Evolutionary conservation across 1,140 invertebrate species (phyloP).

Genomic region (Heliothis subflexa): DNA sequence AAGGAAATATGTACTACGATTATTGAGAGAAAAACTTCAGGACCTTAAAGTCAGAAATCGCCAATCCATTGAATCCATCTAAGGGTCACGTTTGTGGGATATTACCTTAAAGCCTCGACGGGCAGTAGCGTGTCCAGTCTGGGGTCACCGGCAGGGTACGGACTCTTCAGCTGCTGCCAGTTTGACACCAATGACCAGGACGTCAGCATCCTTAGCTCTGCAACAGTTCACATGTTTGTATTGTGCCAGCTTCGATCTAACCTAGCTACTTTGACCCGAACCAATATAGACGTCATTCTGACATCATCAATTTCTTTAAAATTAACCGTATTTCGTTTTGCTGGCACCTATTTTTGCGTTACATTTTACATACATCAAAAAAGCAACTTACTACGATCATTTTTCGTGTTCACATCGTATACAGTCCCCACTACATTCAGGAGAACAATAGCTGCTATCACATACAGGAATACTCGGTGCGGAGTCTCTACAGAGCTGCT

Average conservation of each 20-base stretch:
- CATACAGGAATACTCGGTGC: constrained; percentile 52
- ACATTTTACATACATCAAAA: no score
- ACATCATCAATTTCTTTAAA: no score
- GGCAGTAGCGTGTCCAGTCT: constrained; percentile 56
- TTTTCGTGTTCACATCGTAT: constrained; percentile 56
- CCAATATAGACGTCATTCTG: no score
- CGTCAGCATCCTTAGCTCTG: constrained; percentile 20
- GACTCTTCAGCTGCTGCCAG: constrained; percentile 59
- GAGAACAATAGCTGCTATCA: constrained; percentile 52
- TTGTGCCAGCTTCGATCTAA: no score
- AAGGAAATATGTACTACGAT: no score
- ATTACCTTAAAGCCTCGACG: constrained; percentile 64
- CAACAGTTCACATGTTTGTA: neutral
- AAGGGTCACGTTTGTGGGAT: no score
- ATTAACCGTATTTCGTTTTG: no score
- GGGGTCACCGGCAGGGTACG: constrained; percentile 61
- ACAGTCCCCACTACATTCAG: constrained; percentile 62
- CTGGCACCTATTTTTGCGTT: no score
- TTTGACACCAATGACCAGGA: constrained; percentile 66
- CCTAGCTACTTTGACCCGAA: no score
- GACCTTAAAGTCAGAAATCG: no score
- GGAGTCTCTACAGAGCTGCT: constrained; percentile 45
- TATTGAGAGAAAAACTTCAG: no score
- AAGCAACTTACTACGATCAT: constrained; percentile 58
- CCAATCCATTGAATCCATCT: no score